These are phyloP conservation scores for Macroglossus sobrinus DNA, from an alignment of 2,113 vertebrate species.

Conservation along the genomic window DNA sequence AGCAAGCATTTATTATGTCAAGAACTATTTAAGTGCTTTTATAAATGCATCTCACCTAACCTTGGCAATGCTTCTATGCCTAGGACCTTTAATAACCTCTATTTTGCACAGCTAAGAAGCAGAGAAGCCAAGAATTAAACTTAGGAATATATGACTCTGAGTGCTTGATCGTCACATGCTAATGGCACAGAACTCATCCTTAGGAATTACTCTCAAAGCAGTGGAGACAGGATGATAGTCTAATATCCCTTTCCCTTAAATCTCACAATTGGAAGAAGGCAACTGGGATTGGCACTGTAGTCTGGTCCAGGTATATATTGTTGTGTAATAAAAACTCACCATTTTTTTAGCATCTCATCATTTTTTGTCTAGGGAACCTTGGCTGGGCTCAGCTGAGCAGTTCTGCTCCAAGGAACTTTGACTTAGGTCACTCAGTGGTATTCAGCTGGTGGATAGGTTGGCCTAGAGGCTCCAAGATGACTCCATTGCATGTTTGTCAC, in stretches of 20 bases:
- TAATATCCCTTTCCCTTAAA: neutral
- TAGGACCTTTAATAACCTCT: neutral
- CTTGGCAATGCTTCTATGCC: neutral
- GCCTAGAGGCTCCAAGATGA: neutral
- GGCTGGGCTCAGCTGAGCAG: neutral
- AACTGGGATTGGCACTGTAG: neutral
- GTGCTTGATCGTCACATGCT: neutral
- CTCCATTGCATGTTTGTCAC: neutral
- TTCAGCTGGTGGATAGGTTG: neutral
- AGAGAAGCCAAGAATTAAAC: slow-evolving; percentile 2
- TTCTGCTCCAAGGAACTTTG: neutral
- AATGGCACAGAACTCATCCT: neutral
- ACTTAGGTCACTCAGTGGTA: neutral
- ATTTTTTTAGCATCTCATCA: neutral
- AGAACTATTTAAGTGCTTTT: neutral
- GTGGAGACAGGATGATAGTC: neutral
- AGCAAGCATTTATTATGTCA: neutral
- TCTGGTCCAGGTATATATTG: neutral
- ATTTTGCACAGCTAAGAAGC: neutral
- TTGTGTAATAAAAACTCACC: neutral
- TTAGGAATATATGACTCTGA: neutral
- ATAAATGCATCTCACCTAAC: neutral
- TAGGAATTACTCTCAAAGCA: neutral
- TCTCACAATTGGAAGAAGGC: neutral
- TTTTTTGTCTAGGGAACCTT: neutral